phyloP scores from a whole-genome alignment of 2,797 vertebrate species.

The Perodicticus potto region DNA sequence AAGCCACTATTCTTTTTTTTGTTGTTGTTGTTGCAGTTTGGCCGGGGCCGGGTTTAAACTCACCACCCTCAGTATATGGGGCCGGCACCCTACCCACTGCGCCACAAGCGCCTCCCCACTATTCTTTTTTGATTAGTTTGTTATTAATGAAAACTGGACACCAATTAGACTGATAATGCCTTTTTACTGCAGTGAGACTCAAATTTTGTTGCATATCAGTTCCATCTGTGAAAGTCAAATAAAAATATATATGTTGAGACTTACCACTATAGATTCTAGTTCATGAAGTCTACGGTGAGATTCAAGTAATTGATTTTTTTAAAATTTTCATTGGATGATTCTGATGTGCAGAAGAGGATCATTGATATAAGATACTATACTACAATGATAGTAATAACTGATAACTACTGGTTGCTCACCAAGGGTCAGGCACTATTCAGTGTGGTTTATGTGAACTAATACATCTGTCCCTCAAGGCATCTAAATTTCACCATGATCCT shows the following conservation, averaged over 20 bases:
- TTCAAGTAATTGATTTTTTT: background rate
- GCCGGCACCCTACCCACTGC: no score
- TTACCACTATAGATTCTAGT: background rate
- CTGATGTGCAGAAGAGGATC: background rate
- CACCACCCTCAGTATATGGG: no score
- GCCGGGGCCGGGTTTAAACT: no score
- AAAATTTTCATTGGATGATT: background rate
- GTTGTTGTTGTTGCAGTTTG: no score
- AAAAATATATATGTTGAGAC: background rate
- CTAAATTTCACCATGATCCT: background rate
- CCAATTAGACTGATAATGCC: background rate
- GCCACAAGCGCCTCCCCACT: no score
- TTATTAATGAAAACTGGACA: background rate
- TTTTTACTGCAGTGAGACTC: background rate
- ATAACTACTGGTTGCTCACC: background rate
- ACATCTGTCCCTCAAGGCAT: background rate
- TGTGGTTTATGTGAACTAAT: background rate
- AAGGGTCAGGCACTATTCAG: background rate
- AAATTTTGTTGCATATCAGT: background rate
- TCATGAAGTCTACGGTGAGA: background rate
- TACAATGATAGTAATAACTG: background rate
- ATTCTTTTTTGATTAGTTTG: background rate
- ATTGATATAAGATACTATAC: background rate
- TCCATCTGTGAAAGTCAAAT: background rate
- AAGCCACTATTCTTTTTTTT: background rate